Evolutionary conservation across 2,797 vertebrate genomes (phyloP).

Genomic region (Malurus splendens): DNA sequence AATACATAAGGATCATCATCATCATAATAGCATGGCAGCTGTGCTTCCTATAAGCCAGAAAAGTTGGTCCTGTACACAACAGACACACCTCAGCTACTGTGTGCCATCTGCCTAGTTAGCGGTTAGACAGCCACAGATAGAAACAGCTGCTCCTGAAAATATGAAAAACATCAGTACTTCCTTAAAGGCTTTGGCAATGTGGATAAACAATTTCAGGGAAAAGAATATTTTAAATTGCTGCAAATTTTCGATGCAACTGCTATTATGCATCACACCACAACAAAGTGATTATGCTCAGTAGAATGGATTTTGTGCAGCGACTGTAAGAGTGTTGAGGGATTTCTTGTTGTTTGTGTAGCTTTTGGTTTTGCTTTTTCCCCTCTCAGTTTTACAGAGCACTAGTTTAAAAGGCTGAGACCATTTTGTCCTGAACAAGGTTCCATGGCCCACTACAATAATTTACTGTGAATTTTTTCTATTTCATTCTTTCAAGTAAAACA

Average conservation of each 20-base stretch:
- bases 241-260: slow-evolving; percentile 70
- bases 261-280: slow-evolving; percentile 71
- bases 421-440: slow-evolving; percentile 48
- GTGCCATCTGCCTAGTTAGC: slow-evolving; percentile 71
- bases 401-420: slow-evolving; percentile 58
- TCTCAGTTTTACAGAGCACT: slow-evolving; percentile 52
- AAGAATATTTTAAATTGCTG: slow-evolving; percentile 77
- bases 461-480: slow-evolving; percentile 4
- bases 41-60: slow-evolving; percentile 64
- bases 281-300: slow-evolving; percentile 70
- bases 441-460: not conserved
- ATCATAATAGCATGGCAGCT: slow-evolving; percentile 62
- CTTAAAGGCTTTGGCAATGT: slow-evolving; percentile 68
- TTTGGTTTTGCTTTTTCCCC: not conserved
- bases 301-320: slow-evolving; percentile 70
- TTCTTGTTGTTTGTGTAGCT: not conserved
- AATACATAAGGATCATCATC: slow-evolving; percentile 56
- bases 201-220: slow-evolving; percentile 68
- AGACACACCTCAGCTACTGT: slow-evolving; percentile 69
- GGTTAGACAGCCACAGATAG: slow-evolving; percentile 48
- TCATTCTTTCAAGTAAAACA: slow-evolving; percentile 46
- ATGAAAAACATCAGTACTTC: slow-evolving; percentile 65
- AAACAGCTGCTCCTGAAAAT: slow-evolving; percentile 76
- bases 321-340: slow-evolving; percentile 26
- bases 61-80: slow-evolving; percentile 56